Evolutionary conservation across 2,797 vertebrate genomes (phyloP).

Genomic region (Typhlichthys eigenmanni): DNA sequence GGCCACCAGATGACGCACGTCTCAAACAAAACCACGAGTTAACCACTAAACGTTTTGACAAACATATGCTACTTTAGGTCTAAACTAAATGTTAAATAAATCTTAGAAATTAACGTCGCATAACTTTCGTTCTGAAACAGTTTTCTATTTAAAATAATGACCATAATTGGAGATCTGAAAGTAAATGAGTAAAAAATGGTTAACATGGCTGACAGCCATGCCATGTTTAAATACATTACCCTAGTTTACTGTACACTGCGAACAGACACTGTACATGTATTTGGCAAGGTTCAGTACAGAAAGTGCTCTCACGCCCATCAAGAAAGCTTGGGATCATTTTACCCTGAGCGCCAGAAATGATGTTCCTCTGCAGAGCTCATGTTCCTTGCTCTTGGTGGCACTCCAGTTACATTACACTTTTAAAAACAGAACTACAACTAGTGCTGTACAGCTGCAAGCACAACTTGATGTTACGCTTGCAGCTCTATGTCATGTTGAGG

Average conservation of each 20-base stretch:
- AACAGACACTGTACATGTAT: slow-evolving; percentile 58
- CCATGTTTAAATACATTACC: too few relatives aligned
- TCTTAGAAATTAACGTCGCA: too few relatives aligned
- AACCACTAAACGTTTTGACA: too few relatives aligned
- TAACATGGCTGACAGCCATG: too few relatives aligned
- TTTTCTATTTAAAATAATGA: too few relatives aligned
- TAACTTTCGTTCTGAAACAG: too few relatives aligned
- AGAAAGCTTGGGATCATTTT: slow-evolving; percentile 39
- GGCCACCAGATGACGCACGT: slow-evolving; percentile 53
- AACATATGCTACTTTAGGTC: not conserved
- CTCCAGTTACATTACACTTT: slow-evolving; percentile 50
- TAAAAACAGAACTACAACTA: slow-evolving; percentile 6
- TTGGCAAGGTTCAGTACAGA: slow-evolving; percentile 41
- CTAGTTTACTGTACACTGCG: slow-evolving; percentile 29
- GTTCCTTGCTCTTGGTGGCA: slow-evolving; percentile 46
- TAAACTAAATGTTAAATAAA: not conserved
- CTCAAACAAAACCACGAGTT: slow-evolving; percentile 30
- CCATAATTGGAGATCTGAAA: too few relatives aligned
- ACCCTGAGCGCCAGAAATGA: slow-evolving; percentile 51
- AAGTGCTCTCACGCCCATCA: slow-evolving; percentile 18
- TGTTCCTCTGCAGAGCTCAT: slow-evolving; percentile 45
- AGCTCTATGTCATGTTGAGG: too few relatives aligned
- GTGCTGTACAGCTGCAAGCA: not conserved
- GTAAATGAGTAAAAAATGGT: too few relatives aligned
- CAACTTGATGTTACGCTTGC: too few relatives aligned